Percentiles rank a stretch among this genome's conserved stretches.
These are phyloP conservation scores for Coilia nasus DNA, from an alignment of 2,797 vertebrate genomes.

Conservation along the genomic window DNA sequence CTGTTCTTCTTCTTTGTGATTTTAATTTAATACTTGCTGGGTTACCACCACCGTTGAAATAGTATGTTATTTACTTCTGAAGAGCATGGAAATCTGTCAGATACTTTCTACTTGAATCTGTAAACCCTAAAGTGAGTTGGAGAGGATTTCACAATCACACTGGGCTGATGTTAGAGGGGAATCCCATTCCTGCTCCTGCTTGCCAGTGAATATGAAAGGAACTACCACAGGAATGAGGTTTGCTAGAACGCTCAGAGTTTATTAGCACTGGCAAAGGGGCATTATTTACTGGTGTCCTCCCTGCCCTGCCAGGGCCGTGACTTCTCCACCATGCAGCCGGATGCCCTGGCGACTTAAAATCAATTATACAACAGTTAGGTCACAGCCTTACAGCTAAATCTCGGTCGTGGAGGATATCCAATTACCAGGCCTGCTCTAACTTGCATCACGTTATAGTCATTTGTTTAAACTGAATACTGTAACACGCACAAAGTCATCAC, in stretches of 20 bases:
- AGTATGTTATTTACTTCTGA: neutral
- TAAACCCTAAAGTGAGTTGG: neutral
- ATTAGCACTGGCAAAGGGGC: neutral
- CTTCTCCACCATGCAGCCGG: neutral
- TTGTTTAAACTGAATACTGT: no score
- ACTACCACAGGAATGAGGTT: neutral
- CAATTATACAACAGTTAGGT: no score
- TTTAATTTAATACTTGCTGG: no score
- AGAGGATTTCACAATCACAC: neutral
- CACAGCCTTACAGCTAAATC: no score
- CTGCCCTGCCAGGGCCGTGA: neutral
- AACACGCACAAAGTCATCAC: no score
- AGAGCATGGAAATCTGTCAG: neutral
- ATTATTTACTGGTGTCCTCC: neutral
- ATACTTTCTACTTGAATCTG: neutral
- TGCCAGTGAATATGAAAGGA: conserved; percentile 7
- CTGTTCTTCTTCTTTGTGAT: no score
- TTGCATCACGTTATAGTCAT: no score
- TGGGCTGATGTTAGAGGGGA: neutral
- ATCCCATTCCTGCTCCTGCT: neutral
- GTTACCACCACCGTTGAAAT: no score
- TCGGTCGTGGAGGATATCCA: no score
- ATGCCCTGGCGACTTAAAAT: neutral
- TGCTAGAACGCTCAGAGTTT: neutral
- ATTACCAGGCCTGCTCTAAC: no score